Percentiles rank a stretch among this genome's conserved stretches.
Evolutionary conservation across 2,797 vertebrate genomes (phyloP).

Genomic region (Cichlasoma orientale): DNA sequence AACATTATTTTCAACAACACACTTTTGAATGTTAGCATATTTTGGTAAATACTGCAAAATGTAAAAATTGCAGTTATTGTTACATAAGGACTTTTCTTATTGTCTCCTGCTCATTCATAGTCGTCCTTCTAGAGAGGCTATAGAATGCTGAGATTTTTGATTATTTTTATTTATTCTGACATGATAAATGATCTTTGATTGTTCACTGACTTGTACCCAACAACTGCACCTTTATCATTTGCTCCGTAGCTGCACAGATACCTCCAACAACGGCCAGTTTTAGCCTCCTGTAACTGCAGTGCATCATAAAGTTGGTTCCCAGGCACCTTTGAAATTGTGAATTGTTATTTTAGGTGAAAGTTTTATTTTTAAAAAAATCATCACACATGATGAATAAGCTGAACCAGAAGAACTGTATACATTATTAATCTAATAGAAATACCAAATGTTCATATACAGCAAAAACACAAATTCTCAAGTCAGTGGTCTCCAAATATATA

Average conservation of each 20-base stretch:
- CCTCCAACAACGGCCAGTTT: not conserved
- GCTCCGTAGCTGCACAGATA: not conserved
- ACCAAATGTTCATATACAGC: slow-evolving; percentile 3
- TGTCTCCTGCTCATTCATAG: not conserved
- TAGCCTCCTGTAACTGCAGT: not conserved
- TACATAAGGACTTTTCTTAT: not conserved
- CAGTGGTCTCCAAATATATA: slow-evolving; percentile 13
- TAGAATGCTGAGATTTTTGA: not conserved
- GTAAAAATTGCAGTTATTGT: not conserved
- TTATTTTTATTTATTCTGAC: not conserved
- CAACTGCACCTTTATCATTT: not conserved
- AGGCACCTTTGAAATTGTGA: not conserved
- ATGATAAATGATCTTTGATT: not conserved
- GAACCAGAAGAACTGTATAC: not conserved
- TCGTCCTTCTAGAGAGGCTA: not conserved
- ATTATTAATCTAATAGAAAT: slow-evolving; percentile 10
- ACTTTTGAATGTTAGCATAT: not conserved
- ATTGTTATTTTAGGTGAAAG: not conserved
- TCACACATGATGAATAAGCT: not conserved
- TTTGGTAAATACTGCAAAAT: not conserved
- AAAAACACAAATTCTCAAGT: slow-evolving; percentile 7
- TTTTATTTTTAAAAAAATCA: not conserved
- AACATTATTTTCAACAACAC: not conserved
- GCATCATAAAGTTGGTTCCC: not conserved
- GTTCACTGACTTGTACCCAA: not conserved